These are phyloP conservation scores for Colius striatus DNA, from an alignment of 2,113 vertebrate genomes.

Conservation along the genomic window DNA sequence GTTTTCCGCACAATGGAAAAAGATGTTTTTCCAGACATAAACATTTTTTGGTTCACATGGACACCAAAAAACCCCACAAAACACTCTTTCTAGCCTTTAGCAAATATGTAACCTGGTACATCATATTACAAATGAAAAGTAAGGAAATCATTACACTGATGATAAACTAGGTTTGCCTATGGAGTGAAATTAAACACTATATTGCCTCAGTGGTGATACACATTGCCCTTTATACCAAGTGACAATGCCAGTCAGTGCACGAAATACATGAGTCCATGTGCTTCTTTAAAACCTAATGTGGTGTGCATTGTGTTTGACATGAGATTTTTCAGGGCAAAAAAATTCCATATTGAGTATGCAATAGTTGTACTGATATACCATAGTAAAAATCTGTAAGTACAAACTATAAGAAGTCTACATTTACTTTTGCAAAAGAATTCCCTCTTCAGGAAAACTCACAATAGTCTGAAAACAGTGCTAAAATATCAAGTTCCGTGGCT, in stretches of 20 bases:
- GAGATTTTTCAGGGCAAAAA: constrained; percentile 11
- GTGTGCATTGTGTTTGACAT: background rate
- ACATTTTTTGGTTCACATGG: background rate
- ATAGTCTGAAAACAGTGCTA: background rate
- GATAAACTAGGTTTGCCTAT: background rate
- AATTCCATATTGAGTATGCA: background rate
- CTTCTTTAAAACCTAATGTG: constrained; percentile 17
- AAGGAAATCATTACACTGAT: background rate
- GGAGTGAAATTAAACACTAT: background rate
- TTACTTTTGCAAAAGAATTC: background rate
- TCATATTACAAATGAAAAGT: background rate
- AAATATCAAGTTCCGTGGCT: background rate
- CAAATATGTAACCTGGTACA: background rate
- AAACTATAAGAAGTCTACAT: background rate
- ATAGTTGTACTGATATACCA: background rate
- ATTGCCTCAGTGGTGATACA: background rate
- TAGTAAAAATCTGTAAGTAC: background rate
- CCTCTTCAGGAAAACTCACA: background rate
- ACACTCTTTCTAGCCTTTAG: background rate
- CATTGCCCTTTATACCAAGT: background rate
- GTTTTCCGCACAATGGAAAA: background rate
- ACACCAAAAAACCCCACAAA: background rate
- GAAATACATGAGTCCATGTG: background rate
- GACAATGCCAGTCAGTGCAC: constrained; percentile 13
- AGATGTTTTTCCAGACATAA: rapidly evolving